phyloP scores from a whole-genome alignment of 1,140 invertebrate genomes.

The Propsilocerus akamusi region DNA sequence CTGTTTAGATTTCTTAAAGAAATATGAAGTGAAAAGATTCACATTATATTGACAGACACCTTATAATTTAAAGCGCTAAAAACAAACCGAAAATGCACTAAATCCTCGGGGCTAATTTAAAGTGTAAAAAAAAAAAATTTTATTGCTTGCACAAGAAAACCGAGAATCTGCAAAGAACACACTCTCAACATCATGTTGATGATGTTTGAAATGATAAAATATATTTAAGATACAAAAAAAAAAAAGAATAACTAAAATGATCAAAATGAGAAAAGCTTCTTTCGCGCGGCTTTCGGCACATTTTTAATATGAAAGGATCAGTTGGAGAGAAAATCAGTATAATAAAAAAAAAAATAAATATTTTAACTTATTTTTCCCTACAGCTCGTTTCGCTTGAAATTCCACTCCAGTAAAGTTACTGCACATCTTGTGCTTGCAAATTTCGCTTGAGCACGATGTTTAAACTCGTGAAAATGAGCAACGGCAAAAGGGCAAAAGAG shows the following conservation, averaged over 20 bases:
- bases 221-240: not conserved
- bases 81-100: slow-evolving; percentile 3
- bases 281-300: not conserved
- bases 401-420: too few relatives aligned
- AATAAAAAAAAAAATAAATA: not conserved
- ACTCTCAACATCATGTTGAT: not conserved
- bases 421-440: too few relatives aligned
- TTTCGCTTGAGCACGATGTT: too few relatives aligned
- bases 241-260: not conserved
- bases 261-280: not conserved
- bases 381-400: too few relatives aligned
- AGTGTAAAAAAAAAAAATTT: too few relatives aligned
- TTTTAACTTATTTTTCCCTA: too few relatives aligned
- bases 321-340: not conserved
- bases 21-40: slow-evolving; percentile 4
- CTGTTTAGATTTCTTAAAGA: not conserved
- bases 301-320: not conserved
- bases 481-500: too few relatives aligned
- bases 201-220: too few relatives aligned
- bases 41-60: slow-evolving; percentile 3
- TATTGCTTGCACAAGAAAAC: not conserved
- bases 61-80: slow-evolving; percentile 3
- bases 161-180: not conserved
- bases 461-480: too few relatives aligned
- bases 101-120: not conserved